Base-by-base conservation (phyloP, 2,888 invertebrate species). In the Desoria tigrina region DNA sequence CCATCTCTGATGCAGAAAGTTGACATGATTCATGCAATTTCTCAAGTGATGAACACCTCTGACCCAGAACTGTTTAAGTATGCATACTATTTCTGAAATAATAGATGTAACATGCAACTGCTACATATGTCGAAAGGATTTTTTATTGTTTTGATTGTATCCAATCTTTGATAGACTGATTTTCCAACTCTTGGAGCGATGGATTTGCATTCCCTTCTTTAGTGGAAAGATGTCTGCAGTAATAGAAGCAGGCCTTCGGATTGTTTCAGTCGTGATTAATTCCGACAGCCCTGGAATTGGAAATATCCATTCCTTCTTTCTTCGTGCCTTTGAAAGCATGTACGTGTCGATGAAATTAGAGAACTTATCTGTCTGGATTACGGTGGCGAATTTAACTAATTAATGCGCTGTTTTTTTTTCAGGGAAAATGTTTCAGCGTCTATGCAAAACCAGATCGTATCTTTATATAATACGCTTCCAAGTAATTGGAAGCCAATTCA, bases 11-110 rank as follows among this genome's bases (percentile, higher is more conserved):
- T 69, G 42, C 57, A 55, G 16, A 32, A 69, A 66, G 66, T 69
- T 27, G 69, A 69, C 56, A 49, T 69, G 57, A 66, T 66, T 26
- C 61, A 69, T 63, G 55, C 61, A 57, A 61, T 69, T 51, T 49
- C 63, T 16, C 63, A 66, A 26, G 55, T 62, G 27, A 63, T 69
- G 65, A 60, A 61, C 57, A 65, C 65, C 24, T 60, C 63, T 26
- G 60, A 55, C 39, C 59, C 59, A 57, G 51, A 60, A 24, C 45
- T 63, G 37, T 69, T 65, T 59, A 63, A 65, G 68, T 64, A 63
- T 28, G n/a, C 14, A 3, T 50, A 26, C 26, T 18, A 51, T 23
- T 23, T 16, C 6, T 51, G 11, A n/a, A 39, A 39, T 11, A 14
- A 39, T 14, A 39, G 39, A n/a, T n/a, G n/a, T n/a, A 49, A 53